A percentile compares a stretch with the other conserved stretches of the same genome.
phyloP scores from a whole-genome alignment of 92 coral and sea anemone genomes.

The Zoanthus sociatus region DNA sequence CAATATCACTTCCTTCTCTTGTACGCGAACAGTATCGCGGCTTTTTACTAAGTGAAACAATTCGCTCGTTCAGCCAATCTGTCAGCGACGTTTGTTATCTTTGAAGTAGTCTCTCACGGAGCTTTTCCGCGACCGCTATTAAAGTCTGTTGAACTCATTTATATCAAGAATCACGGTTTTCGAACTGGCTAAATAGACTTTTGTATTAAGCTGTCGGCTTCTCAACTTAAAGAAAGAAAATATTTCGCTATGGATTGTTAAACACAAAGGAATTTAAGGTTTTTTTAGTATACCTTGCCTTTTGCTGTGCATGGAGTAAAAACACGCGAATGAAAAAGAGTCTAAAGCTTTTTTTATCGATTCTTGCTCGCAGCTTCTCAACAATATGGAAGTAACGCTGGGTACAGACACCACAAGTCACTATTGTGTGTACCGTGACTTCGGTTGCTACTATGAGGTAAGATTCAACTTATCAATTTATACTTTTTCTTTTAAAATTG shows the following conservation, averaged over 20 bases:
- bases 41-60: no score
- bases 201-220: not conserved
- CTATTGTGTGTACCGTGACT: constrained; percentile 68
- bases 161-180: not conserved
- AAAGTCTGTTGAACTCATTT: not conserved
- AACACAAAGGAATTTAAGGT: not conserved
- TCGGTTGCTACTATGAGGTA: constrained; percentile 96
- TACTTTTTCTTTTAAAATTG: no score
- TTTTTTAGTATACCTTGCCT: no score
- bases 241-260: not conserved
- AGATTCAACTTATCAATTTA: not conserved
- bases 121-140: not conserved
- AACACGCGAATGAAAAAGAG: not conserved
- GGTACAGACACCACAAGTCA: constrained; percentile 65
- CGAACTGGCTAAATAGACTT: not conserved
- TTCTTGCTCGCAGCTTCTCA: constrained; percentile 65
- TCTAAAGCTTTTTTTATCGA: not conserved
- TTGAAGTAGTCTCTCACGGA: not conserved
- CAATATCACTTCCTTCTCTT: no score
- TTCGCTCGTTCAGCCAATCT: not conserved
- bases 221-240: not conserved
- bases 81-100: constrained; percentile 2
- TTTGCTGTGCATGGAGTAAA: not conserved
- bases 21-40: no score
- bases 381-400: constrained; percentile 71